phyloP scores from a whole-genome alignment of 2,888 invertebrate genomes.

The Autographa gamma region DNA sequence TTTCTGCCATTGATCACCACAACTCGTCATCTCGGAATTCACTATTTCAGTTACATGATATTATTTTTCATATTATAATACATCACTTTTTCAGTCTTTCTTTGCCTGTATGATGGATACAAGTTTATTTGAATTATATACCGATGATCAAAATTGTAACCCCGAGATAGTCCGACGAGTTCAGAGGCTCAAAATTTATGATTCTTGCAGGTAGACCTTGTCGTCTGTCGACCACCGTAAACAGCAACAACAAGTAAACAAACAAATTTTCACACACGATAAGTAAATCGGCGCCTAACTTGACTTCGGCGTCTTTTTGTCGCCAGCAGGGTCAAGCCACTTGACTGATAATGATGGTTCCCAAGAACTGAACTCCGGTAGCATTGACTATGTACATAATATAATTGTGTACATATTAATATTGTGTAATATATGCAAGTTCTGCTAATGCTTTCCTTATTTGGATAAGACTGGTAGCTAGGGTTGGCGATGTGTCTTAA shows the following conservation, averaged over 20 bases:
- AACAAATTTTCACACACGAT: slow-evolving; percentile 56
- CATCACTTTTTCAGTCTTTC: too few relatives aligned
- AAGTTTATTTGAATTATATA: too few relatives aligned
- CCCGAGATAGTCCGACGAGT: too few relatives aligned
- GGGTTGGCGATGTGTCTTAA: slow-evolving; percentile 36
- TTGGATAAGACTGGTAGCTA: slow-evolving; percentile 19
- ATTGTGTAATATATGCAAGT: slow-evolving; percentile 42
- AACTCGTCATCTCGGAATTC: too few relatives aligned
- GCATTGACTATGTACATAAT: slow-evolving; percentile 35
- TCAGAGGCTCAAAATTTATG: too few relatives aligned
- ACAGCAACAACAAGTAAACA: slow-evolving; percentile 25
- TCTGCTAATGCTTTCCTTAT: slow-evolving; percentile 48
- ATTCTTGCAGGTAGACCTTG: too few relatives aligned
- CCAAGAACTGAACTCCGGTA: slow-evolving; percentile 62
- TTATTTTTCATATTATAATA: too few relatives aligned
- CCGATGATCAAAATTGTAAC: too few relatives aligned
- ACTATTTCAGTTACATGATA: too few relatives aligned
- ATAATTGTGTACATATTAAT: slow-evolving; percentile 8
- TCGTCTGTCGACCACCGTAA: too few relatives aligned
- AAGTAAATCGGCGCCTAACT: slow-evolving; percentile 67
- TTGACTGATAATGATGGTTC: slow-evolving; percentile 72
- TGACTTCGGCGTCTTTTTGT: slow-evolving; percentile 35
- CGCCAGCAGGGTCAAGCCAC: slow-evolving; percentile 60
- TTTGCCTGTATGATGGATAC: too few relatives aligned
- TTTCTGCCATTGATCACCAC: too few relatives aligned